Conservation (phyloP, 2,113 vertebrate species). For the Pelvicachromis taeniatus region DNA sequence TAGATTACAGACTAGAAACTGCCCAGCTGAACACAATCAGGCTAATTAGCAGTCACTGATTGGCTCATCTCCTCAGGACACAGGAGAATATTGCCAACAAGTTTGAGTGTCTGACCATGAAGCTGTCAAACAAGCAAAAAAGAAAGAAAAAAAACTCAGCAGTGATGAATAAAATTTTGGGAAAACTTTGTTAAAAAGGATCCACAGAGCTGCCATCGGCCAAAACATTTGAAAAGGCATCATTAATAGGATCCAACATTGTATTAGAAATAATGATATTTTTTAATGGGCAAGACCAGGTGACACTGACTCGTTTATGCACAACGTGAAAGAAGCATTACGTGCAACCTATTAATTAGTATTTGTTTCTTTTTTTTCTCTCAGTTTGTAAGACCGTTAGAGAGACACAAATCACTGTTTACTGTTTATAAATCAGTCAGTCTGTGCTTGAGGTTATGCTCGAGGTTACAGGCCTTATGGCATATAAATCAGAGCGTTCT, state of each 20-base stretch:
- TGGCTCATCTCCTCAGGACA: constrained; percentile 12
- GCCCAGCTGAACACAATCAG: constrained; percentile 39
- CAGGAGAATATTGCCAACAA: not conserved
- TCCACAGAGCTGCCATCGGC: not conserved
- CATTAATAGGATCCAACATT: not conserved
- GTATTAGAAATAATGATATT: not conserved
- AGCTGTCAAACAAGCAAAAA: not conserved
- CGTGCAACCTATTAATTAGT: not conserved
- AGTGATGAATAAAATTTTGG: not conserved
- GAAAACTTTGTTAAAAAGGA: not conserved
- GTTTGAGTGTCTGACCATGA: not conserved
- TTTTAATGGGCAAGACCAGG: not conserved
- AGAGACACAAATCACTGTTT: not conserved
- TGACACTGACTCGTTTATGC: not conserved
- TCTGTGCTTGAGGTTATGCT: not conserved
- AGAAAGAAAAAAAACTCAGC: not conserved
- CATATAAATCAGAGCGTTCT: not conserved
- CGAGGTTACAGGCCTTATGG: not conserved
- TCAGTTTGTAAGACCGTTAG: not conserved
- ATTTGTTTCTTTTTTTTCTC: not conserved
- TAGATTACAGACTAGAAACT: constrained; percentile 25
- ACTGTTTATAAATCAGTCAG: not conserved
- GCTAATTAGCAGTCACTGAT: constrained; percentile 35
- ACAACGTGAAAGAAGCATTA: not conserved
- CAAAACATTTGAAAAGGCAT: constrained; percentile 1